phyloP scores from a whole-genome alignment of 2,888 invertebrate genomes.

The Fabriciana adippe region DNA sequence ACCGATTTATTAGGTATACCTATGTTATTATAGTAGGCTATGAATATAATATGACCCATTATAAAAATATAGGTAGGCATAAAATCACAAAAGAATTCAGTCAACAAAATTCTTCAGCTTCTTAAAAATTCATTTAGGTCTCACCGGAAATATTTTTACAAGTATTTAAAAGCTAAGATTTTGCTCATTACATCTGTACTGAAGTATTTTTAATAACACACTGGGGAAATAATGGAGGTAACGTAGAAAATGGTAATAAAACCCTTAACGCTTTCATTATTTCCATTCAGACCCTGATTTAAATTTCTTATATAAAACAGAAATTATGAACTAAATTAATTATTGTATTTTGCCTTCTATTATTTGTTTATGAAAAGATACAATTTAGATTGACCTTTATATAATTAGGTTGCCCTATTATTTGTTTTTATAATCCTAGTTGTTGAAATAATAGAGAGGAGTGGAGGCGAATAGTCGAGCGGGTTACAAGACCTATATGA shows the following conservation, averaged over 20 bases:
- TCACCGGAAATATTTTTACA: constrained; percentile 22
- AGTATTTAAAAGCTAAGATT: constrained; percentile 25
- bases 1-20: too few species aligned
- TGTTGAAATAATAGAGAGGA: too few species aligned
- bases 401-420: too few species aligned
- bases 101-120: background rate
- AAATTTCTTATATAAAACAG: constrained; percentile 10
- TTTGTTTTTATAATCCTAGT: too few species aligned
- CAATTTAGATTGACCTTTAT: too few species aligned
- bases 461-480: too few species aligned
- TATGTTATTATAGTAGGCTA: too few species aligned
- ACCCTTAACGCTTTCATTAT: constrained; percentile 32
- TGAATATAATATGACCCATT: too few species aligned
- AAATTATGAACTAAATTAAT: constrained; percentile 10
- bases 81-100: background rate
- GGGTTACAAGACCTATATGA: too few species aligned
- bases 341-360: background rate
- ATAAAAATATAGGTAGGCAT: background rate
- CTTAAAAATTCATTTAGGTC: constrained; percentile 23
- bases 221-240: constrained; percentile 47
- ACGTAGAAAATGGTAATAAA: constrained; percentile 37
- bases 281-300: background rate
- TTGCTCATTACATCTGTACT: constrained; percentile 18
- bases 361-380: background rate
- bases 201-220: constrained; percentile 43